Evolutionary conservation across 2,888 invertebrate species (phyloP), one percentile per base, ranked within the genome.

Genomic region (Bellardia bayeri): DNA sequence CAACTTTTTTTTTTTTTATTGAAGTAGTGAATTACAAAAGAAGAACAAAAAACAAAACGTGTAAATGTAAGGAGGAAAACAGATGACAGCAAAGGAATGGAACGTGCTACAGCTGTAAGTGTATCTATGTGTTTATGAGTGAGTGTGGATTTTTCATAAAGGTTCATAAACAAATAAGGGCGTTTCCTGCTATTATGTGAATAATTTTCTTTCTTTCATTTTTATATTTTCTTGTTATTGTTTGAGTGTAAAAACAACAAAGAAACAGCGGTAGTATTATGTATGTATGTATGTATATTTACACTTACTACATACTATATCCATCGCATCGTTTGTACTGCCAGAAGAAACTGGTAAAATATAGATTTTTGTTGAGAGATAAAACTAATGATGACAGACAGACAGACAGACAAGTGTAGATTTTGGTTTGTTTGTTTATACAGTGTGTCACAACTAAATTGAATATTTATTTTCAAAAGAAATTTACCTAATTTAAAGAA

Each of bases 171-270:
- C 83, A 83, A 87, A 87, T 83, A 83, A 86, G 86, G 86, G 86
- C 86, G 86, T 87, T 87, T 87, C 86, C 86, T 87, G 86, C 80
- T 66, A 66, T 87, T 87, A 76, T 80, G 66, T 81, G 83, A 83
- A 84, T 82, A 54, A 72, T 78, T 40, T 58, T 49, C 78, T 54
- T 16, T 33, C 30, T 11, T 71, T 40, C 8, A 58, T 40, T 13
- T 68, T 11, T n/a, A 30, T 42, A 8, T 79, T 9, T 56, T 76
- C 30, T 69, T 82, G 69, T 11, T 71, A 45, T 54, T 64, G 69
- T 68, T 78, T 37, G 40, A 49, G 45, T 30, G 33, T 33, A 14
- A 33, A 71, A 71, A 71, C 51, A 82, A 82, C 75, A 75, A 69
- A 76, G 76, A 76, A 82, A 54, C 82, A 82, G 54, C 82, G 42